Conservation (phyloP, 2,797 vertebrate genomes). For the Etheostoma nigrum region DNA sequence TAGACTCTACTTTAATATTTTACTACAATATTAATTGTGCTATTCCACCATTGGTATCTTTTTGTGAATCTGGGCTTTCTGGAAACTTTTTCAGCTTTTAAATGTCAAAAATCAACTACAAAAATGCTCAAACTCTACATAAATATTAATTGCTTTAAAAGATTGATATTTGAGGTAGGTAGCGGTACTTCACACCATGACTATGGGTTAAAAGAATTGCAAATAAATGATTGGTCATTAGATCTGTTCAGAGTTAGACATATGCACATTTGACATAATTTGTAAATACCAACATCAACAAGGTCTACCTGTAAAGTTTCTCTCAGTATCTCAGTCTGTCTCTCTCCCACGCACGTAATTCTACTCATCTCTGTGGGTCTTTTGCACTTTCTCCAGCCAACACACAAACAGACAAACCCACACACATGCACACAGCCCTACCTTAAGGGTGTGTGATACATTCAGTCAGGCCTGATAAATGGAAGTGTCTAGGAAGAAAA, state of each 20-base stretch:
- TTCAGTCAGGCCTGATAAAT: conserved; percentile 79
- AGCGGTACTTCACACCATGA: conserved; percentile 20
- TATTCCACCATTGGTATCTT: not conserved
- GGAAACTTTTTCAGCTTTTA: conserved; percentile 1
- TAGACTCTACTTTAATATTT: not conserved
- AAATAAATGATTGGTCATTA: conserved; percentile 1
- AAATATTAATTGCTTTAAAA: conserved; percentile 28
- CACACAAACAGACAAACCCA: not conserved
- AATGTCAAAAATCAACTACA: conserved; percentile 28
- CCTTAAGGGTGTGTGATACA: conserved; percentile 75
- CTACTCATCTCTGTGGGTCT: conserved; percentile 27
- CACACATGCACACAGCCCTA: conserved; percentile 37
- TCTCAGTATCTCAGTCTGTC: not conserved
- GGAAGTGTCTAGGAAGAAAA: conserved; percentile 77
- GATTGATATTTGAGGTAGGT: conserved; percentile 35
- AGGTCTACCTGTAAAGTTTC: conserved; percentile 13
- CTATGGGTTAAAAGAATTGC: conserved; percentile 2
- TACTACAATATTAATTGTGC: not conserved
- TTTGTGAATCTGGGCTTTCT: not conserved
- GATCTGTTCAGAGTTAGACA: not conserved
- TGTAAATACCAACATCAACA: conserved; percentile 12
- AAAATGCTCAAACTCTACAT: conserved; percentile 13
- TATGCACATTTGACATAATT: not conserved
- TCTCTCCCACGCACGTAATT: not conserved
- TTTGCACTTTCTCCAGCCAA: conserved; percentile 21